Percentiles rank a stretch among this genome's conserved stretches.
phyloP scores from a whole-genome alignment of 1,140 invertebrate genomes.

The Ceratosolen fusciceps region DNA sequence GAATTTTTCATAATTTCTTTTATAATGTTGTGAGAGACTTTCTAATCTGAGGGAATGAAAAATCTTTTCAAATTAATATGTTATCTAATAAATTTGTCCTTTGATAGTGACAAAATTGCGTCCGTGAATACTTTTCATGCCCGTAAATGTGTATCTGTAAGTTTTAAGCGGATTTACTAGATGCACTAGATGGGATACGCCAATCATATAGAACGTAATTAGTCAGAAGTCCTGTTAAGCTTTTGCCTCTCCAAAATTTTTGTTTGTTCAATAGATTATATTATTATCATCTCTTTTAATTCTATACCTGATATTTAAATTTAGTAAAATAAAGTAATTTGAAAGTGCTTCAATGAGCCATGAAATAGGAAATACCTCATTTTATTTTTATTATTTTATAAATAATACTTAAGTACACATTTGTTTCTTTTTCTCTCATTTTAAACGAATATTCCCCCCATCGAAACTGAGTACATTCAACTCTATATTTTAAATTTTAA shows the following conservation, averaged over 20 bases:
- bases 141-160: constrained; percentile 9
- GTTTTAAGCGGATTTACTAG: constrained; percentile 42
- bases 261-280: constrained; percentile 13
- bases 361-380: neutral
- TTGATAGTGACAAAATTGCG: constrained; percentile 27
- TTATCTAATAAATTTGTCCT: neutral
- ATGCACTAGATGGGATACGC: constrained; percentile 20
- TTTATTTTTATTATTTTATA: neutral
- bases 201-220: constrained; percentile 28
- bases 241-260: constrained; percentile 5
- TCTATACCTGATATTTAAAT: neutral
- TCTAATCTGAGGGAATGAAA: constrained; percentile 2
- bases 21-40: constrained; percentile 6
- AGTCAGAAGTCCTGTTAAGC: constrained; percentile 25
- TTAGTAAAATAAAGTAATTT: neutral
- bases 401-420: neutral
- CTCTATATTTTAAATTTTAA: neutral
- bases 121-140: constrained; percentile 5
- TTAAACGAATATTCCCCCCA: too few relatives aligned
- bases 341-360: neutral
- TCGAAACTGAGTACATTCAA: too few relatives aligned
- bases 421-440: neutral
- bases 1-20: constrained; percentile 37
- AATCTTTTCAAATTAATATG: constrained; percentile 18
- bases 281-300: constrained; percentile 6